A percentile compares a stretch with the other conserved stretches of the same genome.
Conservation (phyloP, 1,140 invertebrate species). For the Pseudachorutes palmiensis region DNA sequence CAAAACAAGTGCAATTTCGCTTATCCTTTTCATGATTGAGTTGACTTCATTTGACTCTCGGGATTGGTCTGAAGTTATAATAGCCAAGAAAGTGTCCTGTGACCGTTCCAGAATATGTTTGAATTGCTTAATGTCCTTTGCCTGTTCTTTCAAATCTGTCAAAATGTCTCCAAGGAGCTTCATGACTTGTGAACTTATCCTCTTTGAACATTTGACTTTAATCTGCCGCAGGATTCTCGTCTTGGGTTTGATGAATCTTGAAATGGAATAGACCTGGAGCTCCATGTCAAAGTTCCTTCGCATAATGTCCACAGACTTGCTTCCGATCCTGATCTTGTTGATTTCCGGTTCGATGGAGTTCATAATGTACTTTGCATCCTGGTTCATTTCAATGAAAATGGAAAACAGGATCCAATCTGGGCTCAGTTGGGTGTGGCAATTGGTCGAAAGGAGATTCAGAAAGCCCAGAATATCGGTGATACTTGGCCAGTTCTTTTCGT, state of each 20-base stretch:
- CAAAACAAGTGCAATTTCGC: conserved; percentile 16
- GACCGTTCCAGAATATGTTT: conserved; percentile 17
- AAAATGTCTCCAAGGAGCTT: conserved; percentile 5
- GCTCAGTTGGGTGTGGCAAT: neutral
- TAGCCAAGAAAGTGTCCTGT: conserved; percentile 16
- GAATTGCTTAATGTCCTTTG: conserved; percentile 4
- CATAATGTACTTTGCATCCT: conserved; percentile 15
- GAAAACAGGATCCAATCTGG: conserved; percentile 20
- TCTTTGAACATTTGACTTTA: conserved; percentile 11
- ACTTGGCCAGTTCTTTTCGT: conserved; percentile 12
- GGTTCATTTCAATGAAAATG: conserved; percentile 17
- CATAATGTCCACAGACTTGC: neutral
- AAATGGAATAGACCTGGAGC: conserved; percentile 16
- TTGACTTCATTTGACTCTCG: conserved; percentile 12
- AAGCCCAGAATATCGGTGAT: conserved; percentile 17
- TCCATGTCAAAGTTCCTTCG: conserved; percentile 15
- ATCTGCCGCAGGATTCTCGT: neutral
- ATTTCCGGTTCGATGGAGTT: conserved; percentile 11
- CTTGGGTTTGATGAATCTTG: conserved; percentile 17
- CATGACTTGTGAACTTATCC: neutral
- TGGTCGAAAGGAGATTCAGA: conserved; percentile 5
- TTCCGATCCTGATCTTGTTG: conserved; percentile 2
- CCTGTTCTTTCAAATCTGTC: conserved; percentile 8
- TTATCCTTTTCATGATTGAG: conserved; percentile 6
- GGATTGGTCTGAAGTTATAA: conserved; percentile 4